These are phyloP conservation scores for Potamilus streckersoni DNA, from an alignment of 1,140 invertebrate genomes.

Conservation along the genomic window DNA sequence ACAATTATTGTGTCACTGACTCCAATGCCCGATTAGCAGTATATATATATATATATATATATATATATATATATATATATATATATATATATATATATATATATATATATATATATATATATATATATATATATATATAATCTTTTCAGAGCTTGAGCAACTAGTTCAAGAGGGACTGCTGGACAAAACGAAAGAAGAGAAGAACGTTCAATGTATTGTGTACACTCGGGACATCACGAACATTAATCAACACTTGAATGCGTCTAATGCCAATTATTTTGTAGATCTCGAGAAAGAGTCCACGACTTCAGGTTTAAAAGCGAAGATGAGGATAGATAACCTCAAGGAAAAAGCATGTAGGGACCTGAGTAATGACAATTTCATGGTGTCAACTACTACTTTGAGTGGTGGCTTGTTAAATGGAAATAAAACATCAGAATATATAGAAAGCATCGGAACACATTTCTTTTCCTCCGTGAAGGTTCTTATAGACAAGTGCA, in stretches of 20 bases:
- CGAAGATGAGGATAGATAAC: slow-evolving; percentile 86
- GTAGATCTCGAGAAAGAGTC: slow-evolving; percentile 84
- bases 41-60: no score
- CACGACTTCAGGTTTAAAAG: slow-evolving; percentile 90
- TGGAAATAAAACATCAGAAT: slow-evolving; percentile 71
- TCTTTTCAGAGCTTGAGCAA: slow-evolving; percentile 73
- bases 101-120: no score
- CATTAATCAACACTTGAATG: slow-evolving; percentile 91
- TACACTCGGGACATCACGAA: slow-evolving; percentile 96
- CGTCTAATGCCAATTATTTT: slow-evolving; percentile 85
- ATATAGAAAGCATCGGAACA: slow-evolving; percentile 30
- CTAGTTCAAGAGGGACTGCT: slow-evolving; percentile 95
- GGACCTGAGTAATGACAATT: slow-evolving; percentile 40
- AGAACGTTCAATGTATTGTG: slow-evolving; percentile 92
- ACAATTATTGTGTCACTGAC: no score
- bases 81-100: no score
- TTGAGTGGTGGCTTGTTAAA: slow-evolving; percentile 88
- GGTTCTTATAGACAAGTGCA: slow-evolving; percentile 72
- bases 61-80: no score
- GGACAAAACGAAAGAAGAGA: slow-evolving; percentile 83
- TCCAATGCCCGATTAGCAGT: no score
- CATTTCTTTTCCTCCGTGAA: slow-evolving; percentile 92
- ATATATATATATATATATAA: no score
- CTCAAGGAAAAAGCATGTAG: slow-evolving; percentile 74
- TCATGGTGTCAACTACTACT: slow-evolving; percentile 81